A percentile compares a stretch with the other conserved stretches of the same genome.
Evolutionary conservation across 2,888 invertebrate species (phyloP).

Genomic region (Escarpia spicata): DNA sequence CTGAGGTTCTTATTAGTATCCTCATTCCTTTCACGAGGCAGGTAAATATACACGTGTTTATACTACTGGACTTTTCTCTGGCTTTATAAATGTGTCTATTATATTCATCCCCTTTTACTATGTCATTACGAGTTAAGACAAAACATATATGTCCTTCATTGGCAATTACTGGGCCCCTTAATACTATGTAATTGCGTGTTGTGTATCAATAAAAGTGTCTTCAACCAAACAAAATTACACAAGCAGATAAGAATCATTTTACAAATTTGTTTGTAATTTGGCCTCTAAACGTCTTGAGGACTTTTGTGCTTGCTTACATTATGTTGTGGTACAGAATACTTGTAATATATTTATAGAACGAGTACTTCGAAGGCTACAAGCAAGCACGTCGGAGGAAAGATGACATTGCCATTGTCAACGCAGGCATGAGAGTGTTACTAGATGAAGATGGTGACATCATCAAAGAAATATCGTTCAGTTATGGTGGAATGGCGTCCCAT

Average conservation of each 20-base stretch:
- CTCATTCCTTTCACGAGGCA: constrained; percentile 75
- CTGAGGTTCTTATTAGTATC: constrained; percentile 85
- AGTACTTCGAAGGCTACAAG: constrained; percentile 84
- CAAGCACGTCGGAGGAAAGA: constrained; percentile 92
- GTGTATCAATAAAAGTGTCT: too few species aligned
- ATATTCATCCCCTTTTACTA: neutral
- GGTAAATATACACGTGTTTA: constrained; percentile 40
- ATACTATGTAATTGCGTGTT: neutral
- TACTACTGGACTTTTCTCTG: neutral
- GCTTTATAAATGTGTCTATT: too few species aligned
- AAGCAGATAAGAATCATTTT: neutral
- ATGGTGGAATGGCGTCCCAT: constrained; percentile 92
- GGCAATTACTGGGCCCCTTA: too few species aligned
- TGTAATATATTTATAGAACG: constrained; percentile 68
- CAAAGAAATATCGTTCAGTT: constrained; percentile 77
- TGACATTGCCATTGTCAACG: constrained; percentile 95
- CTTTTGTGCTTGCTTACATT: neutral
- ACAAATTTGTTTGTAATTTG: neutral
- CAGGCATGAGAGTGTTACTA: constrained; percentile 77
- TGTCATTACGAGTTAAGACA: neutral
- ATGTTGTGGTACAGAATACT: neutral
- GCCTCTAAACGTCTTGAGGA: neutral
- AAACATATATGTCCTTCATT: neutral
- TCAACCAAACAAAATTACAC: too few species aligned
- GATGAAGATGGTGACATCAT: constrained; percentile 68